A percentile compares a stretch with the other conserved stretches of the same genome.
Evolutionary conservation across 2,888 invertebrate species (phyloP).

Genomic region (Epirrita christyi): DNA sequence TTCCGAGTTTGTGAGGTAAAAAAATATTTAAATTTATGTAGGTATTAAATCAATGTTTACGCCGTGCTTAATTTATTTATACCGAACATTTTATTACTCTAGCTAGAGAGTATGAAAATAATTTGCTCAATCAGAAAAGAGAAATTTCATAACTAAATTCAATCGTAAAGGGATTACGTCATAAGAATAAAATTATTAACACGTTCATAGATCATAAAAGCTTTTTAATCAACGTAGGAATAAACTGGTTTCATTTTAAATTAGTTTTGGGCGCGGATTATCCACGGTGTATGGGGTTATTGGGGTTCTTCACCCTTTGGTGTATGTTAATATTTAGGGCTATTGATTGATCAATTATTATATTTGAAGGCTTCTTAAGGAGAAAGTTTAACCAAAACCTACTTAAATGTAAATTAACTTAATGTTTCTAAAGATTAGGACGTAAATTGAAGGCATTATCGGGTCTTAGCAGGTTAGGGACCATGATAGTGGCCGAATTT

Average conservation of each 20-base stretch:
- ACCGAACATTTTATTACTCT: too few relatives aligned
- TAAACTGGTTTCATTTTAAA: constrained; percentile 54
- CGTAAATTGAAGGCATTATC: constrained; percentile 1
- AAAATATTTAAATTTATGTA: too few relatives aligned
- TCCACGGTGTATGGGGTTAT: constrained; percentile 48
- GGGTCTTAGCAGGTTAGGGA: too few relatives aligned
- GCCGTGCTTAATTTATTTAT: too few relatives aligned
- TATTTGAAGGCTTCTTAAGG: constrained; percentile 29
- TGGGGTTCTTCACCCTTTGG: constrained; percentile 52
- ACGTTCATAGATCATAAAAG: constrained; percentile 24
- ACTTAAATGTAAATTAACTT: constrained; percentile 7
- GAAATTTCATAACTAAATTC: constrained; percentile 22
- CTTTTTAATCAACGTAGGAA: constrained; percentile 30
- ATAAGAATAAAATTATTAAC: constrained; percentile 25
- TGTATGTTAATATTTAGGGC: constrained; percentile 15
- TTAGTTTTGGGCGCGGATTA: constrained; percentile 60
- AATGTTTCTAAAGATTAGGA: constrained; percentile 7
- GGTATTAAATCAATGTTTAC: too few relatives aligned
- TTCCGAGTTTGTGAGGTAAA: too few relatives aligned
- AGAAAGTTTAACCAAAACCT: constrained; percentile 18
- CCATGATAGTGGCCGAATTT: too few relatives aligned
- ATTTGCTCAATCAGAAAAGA: background rate
- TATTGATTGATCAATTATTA: constrained; percentile 37
- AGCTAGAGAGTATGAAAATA: background rate
- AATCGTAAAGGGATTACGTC: constrained; percentile 28